phyloP scores from a whole-genome alignment of 2,113 vertebrate species.

The Myanophis thanlyinensis region DNA sequence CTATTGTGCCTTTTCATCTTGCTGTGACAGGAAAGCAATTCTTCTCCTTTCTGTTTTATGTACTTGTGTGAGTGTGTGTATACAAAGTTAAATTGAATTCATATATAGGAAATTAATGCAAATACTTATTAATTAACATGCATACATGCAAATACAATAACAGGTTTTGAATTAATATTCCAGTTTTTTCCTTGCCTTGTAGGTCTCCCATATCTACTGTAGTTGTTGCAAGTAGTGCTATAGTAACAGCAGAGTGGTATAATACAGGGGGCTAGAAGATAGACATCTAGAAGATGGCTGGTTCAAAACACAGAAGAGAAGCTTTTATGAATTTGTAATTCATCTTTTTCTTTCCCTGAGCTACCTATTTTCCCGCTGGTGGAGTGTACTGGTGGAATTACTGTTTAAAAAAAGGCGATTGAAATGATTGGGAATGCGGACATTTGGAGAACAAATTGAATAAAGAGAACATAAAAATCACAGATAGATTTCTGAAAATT shows the following conservation, averaged over 20 bases:
- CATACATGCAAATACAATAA: background rate
- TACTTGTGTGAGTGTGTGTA: no score
- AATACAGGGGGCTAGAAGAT: background rate
- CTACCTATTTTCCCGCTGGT: background rate
- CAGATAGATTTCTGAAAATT: background rate
- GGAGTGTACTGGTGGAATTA: background rate
- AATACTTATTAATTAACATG: background rate
- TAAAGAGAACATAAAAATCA: background rate
- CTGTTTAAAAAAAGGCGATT: background rate
- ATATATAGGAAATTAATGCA: background rate
- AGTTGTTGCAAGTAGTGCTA: background rate
- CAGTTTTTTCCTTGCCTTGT: background rate
- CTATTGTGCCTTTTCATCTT: no score
- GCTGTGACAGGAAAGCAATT: no score
- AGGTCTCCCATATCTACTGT: background rate
- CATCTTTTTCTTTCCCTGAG: background rate
- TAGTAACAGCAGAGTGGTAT: background rate
- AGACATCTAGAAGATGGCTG: background rate
- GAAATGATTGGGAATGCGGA: background rate
- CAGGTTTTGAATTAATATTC: background rate
- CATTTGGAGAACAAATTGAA: background rate
- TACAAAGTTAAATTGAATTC: background rate
- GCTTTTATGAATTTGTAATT: background rate
- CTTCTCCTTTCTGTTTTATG: no score
- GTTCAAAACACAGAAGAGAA: background rate